A percentile compares a stretch with the other conserved stretches of the same genome.
These are phyloP conservation scores for Argyresthia goedartella DNA, from an alignment of 2,888 invertebrate species.

Conservation along the genomic window DNA sequence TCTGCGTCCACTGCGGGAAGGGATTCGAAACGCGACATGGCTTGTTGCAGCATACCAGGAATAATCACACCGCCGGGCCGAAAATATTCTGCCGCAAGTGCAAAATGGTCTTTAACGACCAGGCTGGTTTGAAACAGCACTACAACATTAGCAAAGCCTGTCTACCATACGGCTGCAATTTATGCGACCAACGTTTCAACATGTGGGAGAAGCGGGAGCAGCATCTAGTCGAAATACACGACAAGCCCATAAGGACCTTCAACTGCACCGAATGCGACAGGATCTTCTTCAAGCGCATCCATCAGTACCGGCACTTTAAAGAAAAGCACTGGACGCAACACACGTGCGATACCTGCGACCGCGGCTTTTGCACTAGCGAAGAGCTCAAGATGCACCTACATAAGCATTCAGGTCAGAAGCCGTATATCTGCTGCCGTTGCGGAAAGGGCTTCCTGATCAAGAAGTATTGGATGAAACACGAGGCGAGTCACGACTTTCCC, in stretches of 20 bases:
- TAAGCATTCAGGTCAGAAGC: conserved; percentile 7
- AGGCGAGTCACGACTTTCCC: not conserved
- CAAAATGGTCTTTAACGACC: conserved; percentile 6
- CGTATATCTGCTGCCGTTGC: conserved; percentile 8
- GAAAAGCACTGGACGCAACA: conserved; percentile 8
- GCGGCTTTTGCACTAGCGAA: conserved; percentile 1
- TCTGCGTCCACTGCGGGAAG: conserved; percentile 12
- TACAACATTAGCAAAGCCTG: conserved; percentile 8
- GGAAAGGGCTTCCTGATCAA: conserved; percentile 2
- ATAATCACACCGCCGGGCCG: not conserved
- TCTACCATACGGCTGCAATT: conserved; percentile 5
- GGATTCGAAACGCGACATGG: conserved; percentile 9
- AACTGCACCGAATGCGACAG: conserved; percentile 10
- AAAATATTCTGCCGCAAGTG: conserved; percentile 7
- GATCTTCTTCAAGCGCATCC: conserved; percentile 6
- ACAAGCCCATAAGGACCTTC: conserved; percentile 6
- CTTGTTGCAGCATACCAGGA: conserved; percentile 1
- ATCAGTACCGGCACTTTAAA: conserved; percentile 9
- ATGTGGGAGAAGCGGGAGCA: conserved; percentile 4
- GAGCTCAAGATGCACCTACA: conserved; percentile 5
- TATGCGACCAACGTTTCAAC: conserved; percentile 8
- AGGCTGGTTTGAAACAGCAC: conserved; percentile 7
- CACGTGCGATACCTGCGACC: conserved; percentile 11
- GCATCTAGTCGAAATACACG: conserved; percentile 9
- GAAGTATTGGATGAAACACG: conserved; percentile 4